Evolutionary conservation across 2,888 invertebrate genomes (phyloP).

Genomic region (Dryococelus australis): DNA sequence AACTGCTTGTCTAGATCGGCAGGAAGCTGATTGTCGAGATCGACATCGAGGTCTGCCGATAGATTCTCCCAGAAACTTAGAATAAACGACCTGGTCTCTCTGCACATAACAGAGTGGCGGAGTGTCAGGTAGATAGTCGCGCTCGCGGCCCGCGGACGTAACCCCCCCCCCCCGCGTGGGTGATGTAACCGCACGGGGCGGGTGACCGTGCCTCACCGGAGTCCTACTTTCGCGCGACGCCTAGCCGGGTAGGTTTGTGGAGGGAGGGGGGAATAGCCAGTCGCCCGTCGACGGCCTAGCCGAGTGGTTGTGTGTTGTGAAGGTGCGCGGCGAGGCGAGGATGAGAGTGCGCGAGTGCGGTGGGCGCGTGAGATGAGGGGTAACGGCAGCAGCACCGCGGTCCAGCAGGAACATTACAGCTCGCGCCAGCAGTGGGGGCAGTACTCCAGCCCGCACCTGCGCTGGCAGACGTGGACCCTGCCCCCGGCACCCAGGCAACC

Average conservation of each 20-base stretch:
- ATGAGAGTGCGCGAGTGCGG: not conserved
- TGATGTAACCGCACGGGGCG: not conserved
- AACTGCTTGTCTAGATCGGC: too few species aligned
- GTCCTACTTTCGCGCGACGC: too few species aligned
- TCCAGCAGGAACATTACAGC: slow-evolving; percentile 32
- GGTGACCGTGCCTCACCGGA: too few species aligned
- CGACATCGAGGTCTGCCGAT: too few species aligned
- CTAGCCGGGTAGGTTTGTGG: too few species aligned
- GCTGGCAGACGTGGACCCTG: slow-evolving; percentile 64
- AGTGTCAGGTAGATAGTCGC: too few species aligned
- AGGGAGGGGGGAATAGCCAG: not conserved
- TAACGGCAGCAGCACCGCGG: not conserved
- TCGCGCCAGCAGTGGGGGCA: slow-evolving; percentile 43
- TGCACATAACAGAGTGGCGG: too few species aligned
- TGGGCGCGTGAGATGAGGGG: not conserved
- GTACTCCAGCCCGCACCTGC: slow-evolving; percentile 53
- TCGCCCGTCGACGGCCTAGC: not conserved
- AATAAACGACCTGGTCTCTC: too few species aligned
- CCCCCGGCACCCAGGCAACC: slow-evolving; percentile 62
- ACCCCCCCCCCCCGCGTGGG: not conserved
- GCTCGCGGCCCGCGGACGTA: too few species aligned
- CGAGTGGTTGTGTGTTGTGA: not conserved
- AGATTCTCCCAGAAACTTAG: too few species aligned
- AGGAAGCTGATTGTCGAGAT: too few species aligned
- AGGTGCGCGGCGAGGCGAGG: not conserved